Evolutionary conservation across 2,888 invertebrate species (phyloP), one percentile per base, ranked within the genome.

Genomic region (Lycophotia porphyrea): DNA sequence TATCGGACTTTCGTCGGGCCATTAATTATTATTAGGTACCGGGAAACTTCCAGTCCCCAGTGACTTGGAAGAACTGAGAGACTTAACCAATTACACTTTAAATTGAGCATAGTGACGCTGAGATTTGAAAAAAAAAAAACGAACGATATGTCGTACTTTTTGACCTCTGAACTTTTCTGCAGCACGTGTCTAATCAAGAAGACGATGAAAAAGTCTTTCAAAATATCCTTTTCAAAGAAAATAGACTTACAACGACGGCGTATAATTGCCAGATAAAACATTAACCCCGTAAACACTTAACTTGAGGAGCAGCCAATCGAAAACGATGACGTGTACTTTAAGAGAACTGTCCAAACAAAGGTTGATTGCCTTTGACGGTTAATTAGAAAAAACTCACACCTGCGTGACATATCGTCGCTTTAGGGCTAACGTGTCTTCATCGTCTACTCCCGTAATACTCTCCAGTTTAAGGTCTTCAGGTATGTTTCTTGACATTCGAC

Each of bases 1-100:
- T 96, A 96, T 96, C 95, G 95, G 94, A 93, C 94, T 95, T 95
- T 94, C 94, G 91, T 93, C 93, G 92, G 88, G 88, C 95, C 96
- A 96, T 96, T 96, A 95, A 95, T 96, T 96, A 96, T 96, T 96
- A 96, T 96, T 96, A 96, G 94, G 93, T 92, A 91, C 90, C 91
- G 92, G 90, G 89, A 94, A 88, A 95, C 93, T 94, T 94, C 87
- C 84, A 90, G 91, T 93, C 93, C 90, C 91, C 93, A 92, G 93
- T 94, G 94, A 94, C 95, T 95, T 92, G 95, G 94, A 95, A 95
- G 95, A 95, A 94, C 93, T 92, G 92, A 77, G 84, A 87, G 91
- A 92, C 92, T 93, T 93, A 91, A 91, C 93, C 93, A 94, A 94
- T 94, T 94, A 94, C 92, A 90, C 84, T 93, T 92, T 92, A 91